A percentile compares a stretch with the other conserved stretches of the same genome.
Conservation (phyloP, 2,113 vertebrate species). For the Corydoras maculifer region DNA sequence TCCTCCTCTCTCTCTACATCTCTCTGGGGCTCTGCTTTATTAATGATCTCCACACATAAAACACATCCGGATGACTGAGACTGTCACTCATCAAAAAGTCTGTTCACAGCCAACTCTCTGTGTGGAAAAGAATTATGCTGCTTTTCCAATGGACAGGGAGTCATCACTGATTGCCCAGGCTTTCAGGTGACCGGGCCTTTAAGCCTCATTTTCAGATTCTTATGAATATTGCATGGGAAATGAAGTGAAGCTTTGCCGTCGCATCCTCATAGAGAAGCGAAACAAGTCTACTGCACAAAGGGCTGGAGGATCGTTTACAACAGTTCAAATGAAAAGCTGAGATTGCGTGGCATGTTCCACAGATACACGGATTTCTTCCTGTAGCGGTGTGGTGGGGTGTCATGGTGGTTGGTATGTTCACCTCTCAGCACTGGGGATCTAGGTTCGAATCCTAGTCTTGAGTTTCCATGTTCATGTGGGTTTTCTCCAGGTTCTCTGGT, state of each 20-base stretch:
- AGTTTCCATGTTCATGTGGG: too few species aligned
- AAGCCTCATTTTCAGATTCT: constrained; percentile 71
- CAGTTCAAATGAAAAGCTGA: too few species aligned
- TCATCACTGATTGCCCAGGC: constrained; percentile 77
- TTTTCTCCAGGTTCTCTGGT: too few species aligned
- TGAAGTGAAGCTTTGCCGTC: constrained; percentile 77
- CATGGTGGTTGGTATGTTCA: too few species aligned
- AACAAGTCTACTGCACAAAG: too few species aligned
- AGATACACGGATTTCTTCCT: too few species aligned
- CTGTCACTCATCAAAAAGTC: constrained; percentile 95
- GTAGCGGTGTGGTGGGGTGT: too few species aligned
- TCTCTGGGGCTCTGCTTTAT: constrained; percentile 92
- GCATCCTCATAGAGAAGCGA: too few species aligned
- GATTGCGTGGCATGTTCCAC: too few species aligned
- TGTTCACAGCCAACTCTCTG: constrained; percentile 91
- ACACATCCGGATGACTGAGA: constrained; percentile 86
- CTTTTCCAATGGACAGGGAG: constrained; percentile 87
- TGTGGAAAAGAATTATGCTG: constrained; percentile 94
- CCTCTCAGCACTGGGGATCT: too few species aligned
- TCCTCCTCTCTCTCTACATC: constrained; percentile 45
- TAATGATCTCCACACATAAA: constrained; percentile 99
- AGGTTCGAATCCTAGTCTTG: too few species aligned
- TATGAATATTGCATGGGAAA: constrained; percentile 96
- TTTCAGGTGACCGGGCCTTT: constrained; percentile 92
- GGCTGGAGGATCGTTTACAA: too few species aligned